phyloP scores from a whole-genome alignment of 2,113 vertebrate species.

The Pardalotus punctatus region DNA sequence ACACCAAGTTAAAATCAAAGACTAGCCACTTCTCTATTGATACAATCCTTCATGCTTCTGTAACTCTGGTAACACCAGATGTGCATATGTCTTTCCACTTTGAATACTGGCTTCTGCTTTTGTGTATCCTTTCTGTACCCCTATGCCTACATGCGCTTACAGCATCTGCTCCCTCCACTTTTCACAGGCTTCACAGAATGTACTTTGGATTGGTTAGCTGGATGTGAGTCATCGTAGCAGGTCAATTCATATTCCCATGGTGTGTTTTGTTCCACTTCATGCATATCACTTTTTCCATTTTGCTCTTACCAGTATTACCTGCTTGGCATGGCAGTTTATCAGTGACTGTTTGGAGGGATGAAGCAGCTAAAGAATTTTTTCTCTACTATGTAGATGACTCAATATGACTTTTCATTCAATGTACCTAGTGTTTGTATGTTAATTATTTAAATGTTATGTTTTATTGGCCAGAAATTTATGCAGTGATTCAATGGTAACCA shows the following conservation, averaged over 20 bases:
- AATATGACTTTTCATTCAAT: neutral
- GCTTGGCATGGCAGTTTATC: neutral
- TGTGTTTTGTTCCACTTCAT: neutral
- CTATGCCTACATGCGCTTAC: neutral
- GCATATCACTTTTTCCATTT: neutral
- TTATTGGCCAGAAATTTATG: neutral
- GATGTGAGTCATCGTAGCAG: neutral
- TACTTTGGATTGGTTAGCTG: neutral
- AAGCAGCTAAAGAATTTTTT: neutral
- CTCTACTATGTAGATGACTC: neutral
- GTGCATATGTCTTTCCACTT: neutral
- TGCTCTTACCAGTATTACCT: neutral
- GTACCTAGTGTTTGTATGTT: neutral
- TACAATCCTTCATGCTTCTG: neutral
- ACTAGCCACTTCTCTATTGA: neutral
- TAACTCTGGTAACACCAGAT: neutral
- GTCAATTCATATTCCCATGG: neutral
- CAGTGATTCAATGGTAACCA: neutral
- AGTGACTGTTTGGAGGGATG: neutral
- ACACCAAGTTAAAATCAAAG: neutral
- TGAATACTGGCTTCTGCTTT: neutral
- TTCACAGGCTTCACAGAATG: neutral
- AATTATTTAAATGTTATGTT: neutral
- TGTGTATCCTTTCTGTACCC: neutral
- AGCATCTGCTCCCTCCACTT: neutral